Conservation (phyloP, 2,113 vertebrate genomes). For the Atlantisia rogersi region DNA sequence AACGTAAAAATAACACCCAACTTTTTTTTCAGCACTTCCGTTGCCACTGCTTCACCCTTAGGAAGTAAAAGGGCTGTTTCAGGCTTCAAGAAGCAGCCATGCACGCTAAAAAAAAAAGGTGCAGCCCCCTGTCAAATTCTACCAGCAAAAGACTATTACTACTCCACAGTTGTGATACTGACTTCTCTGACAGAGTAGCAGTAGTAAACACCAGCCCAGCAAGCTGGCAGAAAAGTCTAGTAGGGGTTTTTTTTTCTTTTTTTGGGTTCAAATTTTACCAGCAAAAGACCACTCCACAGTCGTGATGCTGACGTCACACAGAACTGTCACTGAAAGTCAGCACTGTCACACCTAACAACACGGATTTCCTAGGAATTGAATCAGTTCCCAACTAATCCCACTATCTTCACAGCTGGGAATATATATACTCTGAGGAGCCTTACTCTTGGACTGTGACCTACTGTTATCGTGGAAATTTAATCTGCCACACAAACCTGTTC, state of each 20-base stretch:
- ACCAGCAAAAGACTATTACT: neutral
- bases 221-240: no score
- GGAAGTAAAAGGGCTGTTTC: neutral
- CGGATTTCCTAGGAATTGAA: neutral
- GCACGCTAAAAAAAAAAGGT: no score
- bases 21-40: neutral
- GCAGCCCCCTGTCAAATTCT: neutral
- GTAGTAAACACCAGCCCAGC: no score
- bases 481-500: conserved; percentile 18
- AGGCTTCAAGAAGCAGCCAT: neutral
- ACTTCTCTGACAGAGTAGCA: no score
- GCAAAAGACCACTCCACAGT: no score
- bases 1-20: neutral
- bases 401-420: neutral
- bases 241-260: no score
- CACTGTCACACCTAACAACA: neutral
- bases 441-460: conserved; percentile 5
- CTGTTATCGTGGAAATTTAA: neutral
- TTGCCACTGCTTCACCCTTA: neutral
- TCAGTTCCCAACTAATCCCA: neutral
- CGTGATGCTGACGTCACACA: neutral
- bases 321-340: rapidly evolving
- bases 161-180: neutral
- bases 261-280: no score
- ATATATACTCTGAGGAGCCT: neutral